phyloP scores from a whole-genome alignment of 2,113 vertebrate genomes.

The Gavialis gangeticus region DNA sequence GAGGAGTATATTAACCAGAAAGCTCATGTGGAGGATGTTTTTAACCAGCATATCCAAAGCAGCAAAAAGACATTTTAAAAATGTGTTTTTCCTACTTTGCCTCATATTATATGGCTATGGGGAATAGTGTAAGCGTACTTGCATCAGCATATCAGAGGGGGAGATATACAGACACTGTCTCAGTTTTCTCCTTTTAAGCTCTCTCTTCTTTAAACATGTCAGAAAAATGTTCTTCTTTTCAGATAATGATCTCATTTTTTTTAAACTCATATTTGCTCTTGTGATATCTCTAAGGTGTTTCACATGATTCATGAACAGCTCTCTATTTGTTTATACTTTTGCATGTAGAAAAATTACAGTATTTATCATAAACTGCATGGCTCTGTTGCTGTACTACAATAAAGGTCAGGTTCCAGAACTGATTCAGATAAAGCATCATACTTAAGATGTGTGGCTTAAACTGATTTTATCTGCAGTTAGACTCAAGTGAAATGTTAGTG shows the following conservation, averaged over 20 bases:
- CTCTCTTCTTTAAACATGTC: neutral
- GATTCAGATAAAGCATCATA: conserved; percentile 35
- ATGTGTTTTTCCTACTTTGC: conserved; percentile 37
- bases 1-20: conserved; percentile 17
- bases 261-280: neutral
- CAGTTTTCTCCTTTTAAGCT: conserved; percentile 16
- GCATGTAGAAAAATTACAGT: neutral
- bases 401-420: conserved; percentile 79
- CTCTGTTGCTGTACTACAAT: neutral
- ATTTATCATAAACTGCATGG: neutral
- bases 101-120: conserved; percentile 35
- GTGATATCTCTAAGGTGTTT: neutral
- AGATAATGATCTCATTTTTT: conserved; percentile 13
- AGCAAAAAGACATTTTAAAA: neutral
- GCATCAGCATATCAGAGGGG: conserved; percentile 42
- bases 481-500: conserved; percentile 32
- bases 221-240: conserved; percentile 37
- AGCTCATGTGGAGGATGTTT: conserved; percentile 51
- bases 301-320: neutral
- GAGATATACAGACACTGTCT: neutral
- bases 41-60: conserved; percentile 48
- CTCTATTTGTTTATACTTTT: neutral
- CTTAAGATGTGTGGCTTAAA: conserved; percentile 48
- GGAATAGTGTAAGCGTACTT: conserved; percentile 35
- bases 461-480: conserved; percentile 80